Percentiles rank a stretch among this genome's conserved stretches.
phyloP scores from a whole-genome alignment of 2,113 vertebrate species.

The Saimiri boliviensis region DNA sequence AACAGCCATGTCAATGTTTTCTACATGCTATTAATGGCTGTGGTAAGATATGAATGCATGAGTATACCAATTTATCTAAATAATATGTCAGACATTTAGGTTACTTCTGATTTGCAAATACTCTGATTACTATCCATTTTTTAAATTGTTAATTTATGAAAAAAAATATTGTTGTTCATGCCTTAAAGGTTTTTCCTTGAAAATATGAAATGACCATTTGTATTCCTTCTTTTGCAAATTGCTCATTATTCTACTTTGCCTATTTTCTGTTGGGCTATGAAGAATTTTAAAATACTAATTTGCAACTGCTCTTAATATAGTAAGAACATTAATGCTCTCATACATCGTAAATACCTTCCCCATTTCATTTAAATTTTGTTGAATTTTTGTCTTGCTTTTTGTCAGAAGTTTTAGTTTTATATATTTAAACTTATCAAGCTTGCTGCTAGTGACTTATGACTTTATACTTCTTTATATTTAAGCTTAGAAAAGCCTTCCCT shows the following conservation, averaged over 20 bases:
- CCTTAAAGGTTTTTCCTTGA: background rate
- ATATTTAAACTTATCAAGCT: background rate
- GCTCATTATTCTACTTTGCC: background rate
- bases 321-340: background rate
- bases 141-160: background rate
- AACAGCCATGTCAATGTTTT: background rate
- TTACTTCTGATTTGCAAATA: background rate
- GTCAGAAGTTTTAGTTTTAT: background rate
- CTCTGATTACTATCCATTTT: background rate
- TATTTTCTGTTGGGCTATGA: constrained; percentile 1
- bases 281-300: background rate
- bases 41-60: background rate
- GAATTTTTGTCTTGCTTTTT: background rate
- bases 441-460: background rate
- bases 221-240: background rate
- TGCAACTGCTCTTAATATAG: background rate
- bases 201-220: background rate
- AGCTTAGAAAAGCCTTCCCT: background rate
- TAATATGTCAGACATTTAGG: background rate
- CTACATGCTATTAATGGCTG: background rate
- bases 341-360: background rate
- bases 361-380: background rate
- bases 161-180: background rate
- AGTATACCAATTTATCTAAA: constrained; percentile 35
- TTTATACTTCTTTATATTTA: background rate